Percentiles rank a stretch among this genome's conserved stretches.
Evolutionary conservation across 2,888 invertebrate species (phyloP).

Genomic region (Drosophila infuscata): DNA sequence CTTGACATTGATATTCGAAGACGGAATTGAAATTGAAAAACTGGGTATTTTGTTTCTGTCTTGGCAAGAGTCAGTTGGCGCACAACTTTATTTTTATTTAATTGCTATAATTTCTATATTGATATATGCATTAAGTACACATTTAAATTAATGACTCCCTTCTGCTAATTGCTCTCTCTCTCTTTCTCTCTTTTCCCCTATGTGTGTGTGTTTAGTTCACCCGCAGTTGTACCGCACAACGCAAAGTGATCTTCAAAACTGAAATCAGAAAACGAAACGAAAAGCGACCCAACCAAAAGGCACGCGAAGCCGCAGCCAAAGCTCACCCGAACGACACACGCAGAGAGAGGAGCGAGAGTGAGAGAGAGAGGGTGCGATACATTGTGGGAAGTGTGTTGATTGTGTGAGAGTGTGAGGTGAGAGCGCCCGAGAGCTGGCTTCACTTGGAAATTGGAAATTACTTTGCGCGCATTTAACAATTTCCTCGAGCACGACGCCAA

Average conservation of each 20-base stretch:
- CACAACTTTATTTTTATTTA: conserved; percentile 40
- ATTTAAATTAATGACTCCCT: conserved; percentile 47
- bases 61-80: conserved; percentile 32
- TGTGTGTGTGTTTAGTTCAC: background rate
- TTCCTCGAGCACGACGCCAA: conserved; percentile 72
- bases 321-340: conserved; percentile 36
- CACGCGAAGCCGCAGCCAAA: conserved; percentile 59
- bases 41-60: background rate
- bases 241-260: conserved; percentile 73
- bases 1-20: conserved; percentile 69
- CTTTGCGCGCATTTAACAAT: conserved; percentile 71
- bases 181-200: background rate
- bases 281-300: conserved; percentile 21
- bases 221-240: conserved; percentile 40
- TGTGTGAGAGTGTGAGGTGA: background rate
- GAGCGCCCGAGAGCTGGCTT: conserved; percentile 1
- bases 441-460: conserved; percentile 57
- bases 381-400: conserved; percentile 7
- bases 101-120: conserved; percentile 26
- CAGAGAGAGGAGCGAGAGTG: background rate
- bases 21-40: conserved; percentile 30
- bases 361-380: conserved; percentile 1
- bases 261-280: conserved; percentile 57
- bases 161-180: background rate
- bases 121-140: conserved; percentile 69